phyloP scores from a whole-genome alignment of 2,888 invertebrate species.

The Luperina nickerlii region DNA sequence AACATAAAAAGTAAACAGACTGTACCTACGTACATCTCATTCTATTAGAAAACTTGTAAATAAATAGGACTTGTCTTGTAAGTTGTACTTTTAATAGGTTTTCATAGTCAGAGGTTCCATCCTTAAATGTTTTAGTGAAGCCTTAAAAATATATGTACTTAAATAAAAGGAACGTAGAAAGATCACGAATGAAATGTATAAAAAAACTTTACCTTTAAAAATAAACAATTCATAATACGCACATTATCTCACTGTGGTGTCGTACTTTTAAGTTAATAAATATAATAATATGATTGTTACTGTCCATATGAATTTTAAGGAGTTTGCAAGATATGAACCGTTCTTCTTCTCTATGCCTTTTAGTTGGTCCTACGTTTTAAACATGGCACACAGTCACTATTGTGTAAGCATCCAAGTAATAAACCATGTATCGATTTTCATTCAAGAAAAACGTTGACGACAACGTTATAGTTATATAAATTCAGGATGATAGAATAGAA shows the following conservation, averaged over 20 bases:
- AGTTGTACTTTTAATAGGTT: neutral
- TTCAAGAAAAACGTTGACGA: neutral
- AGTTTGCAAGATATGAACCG: neutral
- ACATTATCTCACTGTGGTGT: constrained; percentile 44
- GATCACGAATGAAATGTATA: no score
- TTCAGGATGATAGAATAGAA: neutral
- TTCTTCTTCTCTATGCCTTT: neutral
- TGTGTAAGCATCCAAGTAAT: neutral
- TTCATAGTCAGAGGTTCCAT: neutral
- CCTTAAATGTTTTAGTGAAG: neutral
- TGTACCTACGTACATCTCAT: neutral
- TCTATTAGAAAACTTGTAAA: constrained; percentile 7
- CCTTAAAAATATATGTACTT: neutral
- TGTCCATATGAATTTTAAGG: neutral
- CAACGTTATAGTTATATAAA: neutral
- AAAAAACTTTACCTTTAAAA: no score
- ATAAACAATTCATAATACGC: no score
- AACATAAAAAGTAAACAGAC: neutral
- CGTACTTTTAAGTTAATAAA: neutral
- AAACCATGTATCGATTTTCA: neutral
- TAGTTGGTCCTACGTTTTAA: neutral
- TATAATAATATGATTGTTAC: neutral
- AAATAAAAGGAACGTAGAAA: no score
- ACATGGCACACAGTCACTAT: neutral
- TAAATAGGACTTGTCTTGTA: constrained; percentile 7